Evolutionary conservation across 2,797 vertebrate genomes (phyloP).

Genomic region (Myotis daubentonii): DNA sequence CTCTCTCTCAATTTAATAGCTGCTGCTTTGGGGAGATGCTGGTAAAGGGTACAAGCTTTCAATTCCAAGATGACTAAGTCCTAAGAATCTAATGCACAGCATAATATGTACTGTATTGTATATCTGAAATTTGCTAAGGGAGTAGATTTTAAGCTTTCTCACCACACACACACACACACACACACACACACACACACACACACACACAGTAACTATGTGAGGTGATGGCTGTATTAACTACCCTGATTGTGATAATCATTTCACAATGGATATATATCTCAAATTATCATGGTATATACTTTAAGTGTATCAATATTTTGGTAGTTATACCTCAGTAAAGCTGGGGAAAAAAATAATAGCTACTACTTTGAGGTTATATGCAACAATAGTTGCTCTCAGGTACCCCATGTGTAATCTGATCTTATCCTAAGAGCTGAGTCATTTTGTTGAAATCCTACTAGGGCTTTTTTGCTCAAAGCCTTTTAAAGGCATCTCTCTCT

Average conservation of each 20-base stretch:
- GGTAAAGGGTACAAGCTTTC: neutral
- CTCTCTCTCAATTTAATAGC: neutral
- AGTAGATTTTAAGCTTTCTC: slow-evolving; percentile 38
- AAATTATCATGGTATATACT: neutral
- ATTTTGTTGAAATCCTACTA: neutral
- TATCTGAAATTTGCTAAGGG: neutral
- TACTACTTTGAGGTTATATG: slow-evolving; percentile 3
- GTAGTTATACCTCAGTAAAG: neutral
- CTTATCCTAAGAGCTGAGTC: neutral
- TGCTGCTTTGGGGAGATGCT: neutral
- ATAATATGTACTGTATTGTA: neutral
- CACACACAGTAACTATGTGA: neutral
- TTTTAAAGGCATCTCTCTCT: slow-evolving; percentile 13
- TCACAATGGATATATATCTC: neutral
- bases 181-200: neutral
- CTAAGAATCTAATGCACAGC: neutral
- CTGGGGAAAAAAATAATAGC: neutral
- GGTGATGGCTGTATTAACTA: slow-evolving; percentile 2
- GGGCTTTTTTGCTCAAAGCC: slow-evolving; percentile 14
- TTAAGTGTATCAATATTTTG: slow-evolving; percentile 1
- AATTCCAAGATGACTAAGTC: neutral
- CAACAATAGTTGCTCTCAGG: neutral
- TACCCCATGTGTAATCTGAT: neutral
- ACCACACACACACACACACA: neutral
- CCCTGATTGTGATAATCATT: neutral